Conservation (phyloP, 2,797 vertebrate species). For the Tauraco hartlaubi region DNA sequence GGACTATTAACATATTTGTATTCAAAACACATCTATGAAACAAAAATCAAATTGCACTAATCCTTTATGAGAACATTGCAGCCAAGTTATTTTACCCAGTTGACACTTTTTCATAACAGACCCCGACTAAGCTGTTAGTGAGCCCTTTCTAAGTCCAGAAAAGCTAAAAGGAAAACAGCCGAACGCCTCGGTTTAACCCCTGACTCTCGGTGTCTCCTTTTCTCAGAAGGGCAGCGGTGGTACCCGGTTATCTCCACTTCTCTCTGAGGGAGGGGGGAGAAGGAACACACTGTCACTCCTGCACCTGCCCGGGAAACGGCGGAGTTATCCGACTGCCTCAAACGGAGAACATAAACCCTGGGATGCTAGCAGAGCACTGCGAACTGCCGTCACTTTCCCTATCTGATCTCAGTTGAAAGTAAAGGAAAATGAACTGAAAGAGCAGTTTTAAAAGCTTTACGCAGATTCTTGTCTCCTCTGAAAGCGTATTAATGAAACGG, state of each 20-base stretch:
- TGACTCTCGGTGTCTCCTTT: fast-evolving
- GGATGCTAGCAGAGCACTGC: neutral
- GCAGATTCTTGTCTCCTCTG: neutral
- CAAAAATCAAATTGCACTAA: neutral
- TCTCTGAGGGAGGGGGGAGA: neutral
- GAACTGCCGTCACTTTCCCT: neutral
- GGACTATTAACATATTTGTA: neutral
- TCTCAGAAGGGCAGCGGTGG: fast-evolving
- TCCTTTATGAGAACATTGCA: neutral
- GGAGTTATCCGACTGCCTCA: fast-evolving
- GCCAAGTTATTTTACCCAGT: neutral
- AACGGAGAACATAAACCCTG: fast-evolving
- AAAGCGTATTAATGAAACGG: neutral
- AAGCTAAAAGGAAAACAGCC: neutral
- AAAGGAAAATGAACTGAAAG: slow-evolving; percentile 3
- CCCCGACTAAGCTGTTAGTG: neutral
- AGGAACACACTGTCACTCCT: neutral
- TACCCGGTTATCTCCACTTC: fast-evolving
- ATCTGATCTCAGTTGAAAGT: slow-evolving; percentile 21
- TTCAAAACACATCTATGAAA: neutral
- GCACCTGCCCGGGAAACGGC: fast-evolving
- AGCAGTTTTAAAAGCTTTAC: slow-evolving; percentile 19
- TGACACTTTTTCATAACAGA: neutral
- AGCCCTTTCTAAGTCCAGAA: neutral
- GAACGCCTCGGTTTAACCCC: neutral